Conservation (phyloP, 2,113 vertebrate genomes). For the Pongo pygmaeus region DNA sequence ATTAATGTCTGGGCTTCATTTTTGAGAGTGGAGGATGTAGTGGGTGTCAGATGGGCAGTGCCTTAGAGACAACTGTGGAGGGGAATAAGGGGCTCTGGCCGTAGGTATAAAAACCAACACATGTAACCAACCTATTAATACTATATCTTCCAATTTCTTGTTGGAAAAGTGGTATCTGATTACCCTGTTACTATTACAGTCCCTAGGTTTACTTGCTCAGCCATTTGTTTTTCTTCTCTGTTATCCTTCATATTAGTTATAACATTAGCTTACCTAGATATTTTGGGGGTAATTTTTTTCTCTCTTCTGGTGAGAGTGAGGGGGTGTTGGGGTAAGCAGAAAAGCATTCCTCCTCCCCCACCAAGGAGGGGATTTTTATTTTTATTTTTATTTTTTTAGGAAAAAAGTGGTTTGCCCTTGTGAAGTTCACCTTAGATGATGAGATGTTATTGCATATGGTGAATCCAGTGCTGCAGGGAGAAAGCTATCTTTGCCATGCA, state of each 20-base stretch:
- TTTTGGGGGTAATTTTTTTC: not conserved
- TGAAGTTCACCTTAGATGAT: not conserved
- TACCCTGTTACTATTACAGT: not conserved
- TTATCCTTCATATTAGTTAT: not conserved
- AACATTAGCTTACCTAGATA: not conserved
- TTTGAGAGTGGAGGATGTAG: not conserved
- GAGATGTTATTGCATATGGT: not conserved
- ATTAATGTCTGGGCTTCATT: not conserved
- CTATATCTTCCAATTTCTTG: not conserved
- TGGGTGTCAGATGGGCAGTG: not conserved
- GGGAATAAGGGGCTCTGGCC: not conserved
- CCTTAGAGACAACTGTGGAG: not conserved
- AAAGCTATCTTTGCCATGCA: not conserved
- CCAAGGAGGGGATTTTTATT: not conserved
- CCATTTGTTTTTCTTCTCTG: not conserved
- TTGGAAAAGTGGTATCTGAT: not conserved
- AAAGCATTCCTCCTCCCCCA: not conserved
- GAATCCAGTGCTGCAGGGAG: not conserved
- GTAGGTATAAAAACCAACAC: not conserved
- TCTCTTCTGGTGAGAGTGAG: not conserved
- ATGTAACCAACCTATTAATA: not conserved
- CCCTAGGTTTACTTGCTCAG: not conserved
- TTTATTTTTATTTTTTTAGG: not conserved
- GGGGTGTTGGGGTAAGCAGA: not conserved
- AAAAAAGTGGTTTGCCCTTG: not conserved